phyloP scores from a whole-genome alignment of 2,113 vertebrate species.

The Aldabrachelys gigantea region DNA sequence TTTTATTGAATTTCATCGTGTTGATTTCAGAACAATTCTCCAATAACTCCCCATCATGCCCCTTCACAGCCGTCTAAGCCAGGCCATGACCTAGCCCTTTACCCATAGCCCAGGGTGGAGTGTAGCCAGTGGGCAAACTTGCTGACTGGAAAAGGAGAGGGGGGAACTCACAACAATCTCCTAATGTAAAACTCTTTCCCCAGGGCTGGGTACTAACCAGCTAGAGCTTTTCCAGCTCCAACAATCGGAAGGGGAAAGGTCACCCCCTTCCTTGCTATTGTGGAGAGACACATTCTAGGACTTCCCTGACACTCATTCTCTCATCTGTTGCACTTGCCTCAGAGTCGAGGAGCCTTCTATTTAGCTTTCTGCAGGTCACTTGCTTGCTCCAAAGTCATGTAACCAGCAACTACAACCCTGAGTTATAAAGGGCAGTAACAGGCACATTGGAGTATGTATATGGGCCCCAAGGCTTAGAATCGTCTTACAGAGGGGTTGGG shows the following conservation, averaged over 20 bases:
- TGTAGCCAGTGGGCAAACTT: not conserved
- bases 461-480: not conserved
- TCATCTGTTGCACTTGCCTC: not conserved
- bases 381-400: accelerated
- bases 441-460: not conserved
- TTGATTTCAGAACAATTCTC: not conserved
- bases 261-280: not conserved
- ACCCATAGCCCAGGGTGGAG: not conserved
- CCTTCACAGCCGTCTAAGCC: not conserved
- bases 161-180: not conserved
- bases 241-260: not conserved
- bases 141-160: not conserved
- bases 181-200: not conserved
- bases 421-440: not conserved
- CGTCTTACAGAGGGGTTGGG: accelerated
- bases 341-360: not conserved
- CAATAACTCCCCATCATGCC: not conserved
- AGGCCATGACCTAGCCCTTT: no score
- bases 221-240: not conserved
- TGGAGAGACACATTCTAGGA: not conserved
- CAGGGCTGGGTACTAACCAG: not conserved
- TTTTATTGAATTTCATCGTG: not conserved
- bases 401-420: not conserved
- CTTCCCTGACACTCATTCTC: not conserved
- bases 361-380: not conserved